A percentile compares a stretch with the other conserved stretches of the same genome.
phyloP scores from a whole-genome alignment of 2,888 invertebrate genomes.

The Calameuta idolon region DNA sequence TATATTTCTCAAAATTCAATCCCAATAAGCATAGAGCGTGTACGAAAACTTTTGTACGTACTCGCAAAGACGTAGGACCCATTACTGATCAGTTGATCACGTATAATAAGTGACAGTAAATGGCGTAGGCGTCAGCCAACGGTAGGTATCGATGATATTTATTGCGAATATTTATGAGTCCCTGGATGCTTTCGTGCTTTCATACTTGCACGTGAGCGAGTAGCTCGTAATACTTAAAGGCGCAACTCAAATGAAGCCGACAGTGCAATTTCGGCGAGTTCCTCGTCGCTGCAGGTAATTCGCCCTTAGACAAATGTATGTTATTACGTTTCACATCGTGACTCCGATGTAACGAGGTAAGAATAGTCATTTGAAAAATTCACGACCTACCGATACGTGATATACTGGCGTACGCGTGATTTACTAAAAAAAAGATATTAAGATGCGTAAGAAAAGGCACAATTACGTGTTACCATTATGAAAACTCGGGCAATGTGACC shows the following conservation, averaged over 20 bases:
- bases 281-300: not conserved
- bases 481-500: not conserved
- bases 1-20: not conserved
- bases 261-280: slow-evolving; percentile 23
- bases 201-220: slow-evolving; percentile 2
- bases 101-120: not conserved
- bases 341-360: not conserved
- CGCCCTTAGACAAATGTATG: not conserved
- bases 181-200: slow-evolving; percentile 27
- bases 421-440: not conserved
- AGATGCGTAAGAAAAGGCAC: not conserved
- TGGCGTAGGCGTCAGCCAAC: slow-evolving; percentile 48
- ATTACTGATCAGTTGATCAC: not conserved
- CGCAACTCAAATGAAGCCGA: slow-evolving; percentile 15
- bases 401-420: not conserved
- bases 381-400: not conserved
- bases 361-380: not conserved
- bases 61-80: not conserved
- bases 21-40: not conserved
- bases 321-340: not conserved
- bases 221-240: slow-evolving; percentile 13
- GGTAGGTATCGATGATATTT: slow-evolving; percentile 46
- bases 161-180: slow-evolving; percentile 49
- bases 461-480: not conserved
- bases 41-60: not conserved